Conservation (phyloP, 2,113 vertebrate genomes). For the mouse (Mus musculus) region DNA sequence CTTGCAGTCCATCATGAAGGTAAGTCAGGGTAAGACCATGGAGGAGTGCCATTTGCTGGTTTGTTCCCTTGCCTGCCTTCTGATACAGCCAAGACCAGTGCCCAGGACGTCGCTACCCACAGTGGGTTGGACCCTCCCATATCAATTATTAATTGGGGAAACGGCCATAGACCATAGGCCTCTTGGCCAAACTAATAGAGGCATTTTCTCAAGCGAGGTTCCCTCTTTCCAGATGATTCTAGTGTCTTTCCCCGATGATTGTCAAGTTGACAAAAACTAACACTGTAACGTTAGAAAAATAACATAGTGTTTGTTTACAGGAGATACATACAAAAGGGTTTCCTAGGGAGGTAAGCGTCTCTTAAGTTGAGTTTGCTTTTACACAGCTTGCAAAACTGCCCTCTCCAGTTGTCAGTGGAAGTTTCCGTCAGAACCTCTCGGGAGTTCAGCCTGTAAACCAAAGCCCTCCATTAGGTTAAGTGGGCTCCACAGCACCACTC, state of each 20-base stretch:
- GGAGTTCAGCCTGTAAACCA: background rate
- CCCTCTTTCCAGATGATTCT: background rate
- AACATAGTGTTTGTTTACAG: background rate
- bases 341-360: background rate
- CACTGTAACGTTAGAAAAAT: background rate
- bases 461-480: background rate
- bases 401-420: background rate
- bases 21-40: background rate
- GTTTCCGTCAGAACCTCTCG: background rate
- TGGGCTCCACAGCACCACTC: fast-evolving
- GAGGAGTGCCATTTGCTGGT: no score
- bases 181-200: background rate
- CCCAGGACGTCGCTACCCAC: background rate
- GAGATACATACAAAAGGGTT: background rate
- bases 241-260: background rate
- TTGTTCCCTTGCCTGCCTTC: background rate
- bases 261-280: background rate
- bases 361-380: constrained; percentile 5
- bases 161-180: background rate
- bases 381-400: background rate
- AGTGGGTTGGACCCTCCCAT: background rate
- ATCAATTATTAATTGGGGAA: no score
- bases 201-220: background rate
- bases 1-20: background rate
- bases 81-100: background rate